Evolutionary conservation across 2,797 vertebrate genomes (phyloP).

Genomic region (Chelon labrosus): DNA sequence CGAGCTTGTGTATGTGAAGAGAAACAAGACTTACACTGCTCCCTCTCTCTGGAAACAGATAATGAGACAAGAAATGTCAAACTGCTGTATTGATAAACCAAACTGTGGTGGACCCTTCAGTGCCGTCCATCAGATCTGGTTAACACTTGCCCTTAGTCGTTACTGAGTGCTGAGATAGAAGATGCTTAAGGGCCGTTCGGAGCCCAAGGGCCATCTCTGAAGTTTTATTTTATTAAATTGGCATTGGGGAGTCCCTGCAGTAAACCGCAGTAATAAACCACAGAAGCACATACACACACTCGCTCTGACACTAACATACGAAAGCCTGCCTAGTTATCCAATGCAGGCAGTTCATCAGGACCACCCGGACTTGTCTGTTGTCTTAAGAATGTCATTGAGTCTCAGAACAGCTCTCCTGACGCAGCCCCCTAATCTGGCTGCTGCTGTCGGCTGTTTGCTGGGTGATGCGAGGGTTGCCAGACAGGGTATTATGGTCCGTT

Average conservation of each 20-base stretch:
- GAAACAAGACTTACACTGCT: not conserved
- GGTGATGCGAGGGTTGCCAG: slow-evolving; percentile 72
- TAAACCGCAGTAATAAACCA: slow-evolving; percentile 60
- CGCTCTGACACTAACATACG: slow-evolving; percentile 44
- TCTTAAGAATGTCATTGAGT: slow-evolving; percentile 82
- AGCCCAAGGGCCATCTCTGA: slow-evolving; percentile 56
- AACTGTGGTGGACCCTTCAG: slow-evolving; percentile 27
- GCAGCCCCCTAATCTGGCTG: slow-evolving; percentile 73
- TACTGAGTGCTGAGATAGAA: slow-evolving; percentile 36
- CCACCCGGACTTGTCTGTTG: slow-evolving; percentile 78
- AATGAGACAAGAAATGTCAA: slow-evolving; percentile 31
- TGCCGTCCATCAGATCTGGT: slow-evolving; percentile 41
- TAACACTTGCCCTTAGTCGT: slow-evolving; percentile 48
- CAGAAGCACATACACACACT: slow-evolving; percentile 26
- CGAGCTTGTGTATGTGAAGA: not conserved
- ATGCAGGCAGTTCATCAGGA: slow-evolving; percentile 61
- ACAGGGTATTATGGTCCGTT: slow-evolving; percentile 76
- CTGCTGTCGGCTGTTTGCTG: slow-evolving; percentile 74
- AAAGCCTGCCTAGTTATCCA: slow-evolving; percentile 63
- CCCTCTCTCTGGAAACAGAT: slow-evolving; percentile 12
- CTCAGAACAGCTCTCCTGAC: slow-evolving; percentile 75
- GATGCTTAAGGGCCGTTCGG: slow-evolving; percentile 50
- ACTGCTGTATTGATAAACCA: slow-evolving; percentile 27
- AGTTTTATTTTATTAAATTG: slow-evolving; percentile 68
- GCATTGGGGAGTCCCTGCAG: slow-evolving; percentile 60